Evolutionary conservation across 2,888 invertebrate species (phyloP).

Genomic region (Polydrusus cervinus): DNA sequence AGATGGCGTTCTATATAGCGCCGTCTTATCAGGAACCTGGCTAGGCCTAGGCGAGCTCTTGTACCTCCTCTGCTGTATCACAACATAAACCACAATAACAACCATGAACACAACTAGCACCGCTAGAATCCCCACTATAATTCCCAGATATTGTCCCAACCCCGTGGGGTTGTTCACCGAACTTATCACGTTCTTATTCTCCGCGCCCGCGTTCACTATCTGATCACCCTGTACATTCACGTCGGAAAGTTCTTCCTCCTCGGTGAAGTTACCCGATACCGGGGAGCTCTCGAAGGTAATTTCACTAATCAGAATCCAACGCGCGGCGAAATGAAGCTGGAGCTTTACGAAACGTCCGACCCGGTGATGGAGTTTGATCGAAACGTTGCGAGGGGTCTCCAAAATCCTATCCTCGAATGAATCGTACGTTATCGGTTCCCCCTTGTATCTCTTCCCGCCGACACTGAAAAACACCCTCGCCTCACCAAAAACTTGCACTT

Average conservation of each 20-base stretch:
- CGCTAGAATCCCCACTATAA: slow-evolving; percentile 68
- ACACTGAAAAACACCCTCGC: slow-evolving; percentile 87
- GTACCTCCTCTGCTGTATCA: slow-evolving; percentile 68
- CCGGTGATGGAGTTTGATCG: slow-evolving; percentile 86
- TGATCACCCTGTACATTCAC: slow-evolving; percentile 62
- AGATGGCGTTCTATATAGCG: slow-evolving; percentile 69
- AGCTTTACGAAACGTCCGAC: slow-evolving; percentile 88
- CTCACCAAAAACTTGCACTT: slow-evolving; percentile 89
- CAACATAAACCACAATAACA: slow-evolving; percentile 66
- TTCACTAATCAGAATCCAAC: slow-evolving; percentile 94
- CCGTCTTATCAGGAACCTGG: slow-evolving; percentile 68
- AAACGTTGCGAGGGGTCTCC: slow-evolving; percentile 87
- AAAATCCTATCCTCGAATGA: slow-evolving; percentile 85
- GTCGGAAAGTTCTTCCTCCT: slow-evolving; percentile 61
- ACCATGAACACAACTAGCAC: slow-evolving; percentile 68
- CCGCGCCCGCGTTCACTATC: slow-evolving; percentile 57
- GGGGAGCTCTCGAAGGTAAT: slow-evolving; percentile 84
- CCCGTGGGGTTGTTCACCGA: slow-evolving; percentile 65
- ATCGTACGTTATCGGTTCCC: slow-evolving; percentile 83
- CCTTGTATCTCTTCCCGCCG: slow-evolving; percentile 83
- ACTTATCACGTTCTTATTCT: slow-evolving; percentile 67
- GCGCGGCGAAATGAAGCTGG: slow-evolving; percentile 83
- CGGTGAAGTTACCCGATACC: slow-evolving; percentile 68
- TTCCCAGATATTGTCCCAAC: slow-evolving; percentile 68
- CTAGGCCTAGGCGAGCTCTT: slow-evolving; percentile 66